Percentiles rank a stretch among this genome's conserved stretches.
These are phyloP conservation scores for Eumerus sabulonum DNA, from an alignment of 2,888 invertebrate species.

Conservation along the genomic window DNA sequence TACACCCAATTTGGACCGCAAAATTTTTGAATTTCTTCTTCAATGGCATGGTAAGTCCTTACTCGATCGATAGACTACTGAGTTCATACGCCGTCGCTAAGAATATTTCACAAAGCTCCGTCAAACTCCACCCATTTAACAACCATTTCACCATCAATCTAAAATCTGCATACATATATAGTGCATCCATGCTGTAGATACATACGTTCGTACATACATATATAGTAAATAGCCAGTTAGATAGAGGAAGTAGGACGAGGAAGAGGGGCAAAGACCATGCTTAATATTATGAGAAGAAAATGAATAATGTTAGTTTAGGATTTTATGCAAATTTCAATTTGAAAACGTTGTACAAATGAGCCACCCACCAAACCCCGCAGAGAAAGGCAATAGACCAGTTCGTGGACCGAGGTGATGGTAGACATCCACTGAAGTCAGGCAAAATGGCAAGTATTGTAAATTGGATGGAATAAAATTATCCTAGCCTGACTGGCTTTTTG, in stretches of 20 bases:
- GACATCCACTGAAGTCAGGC: neutral
- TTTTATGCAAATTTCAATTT: conserved; percentile 68
- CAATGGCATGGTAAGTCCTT: conserved; percentile 20
- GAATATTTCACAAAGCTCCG: conserved; percentile 8
- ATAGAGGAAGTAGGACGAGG: conserved; percentile 17
- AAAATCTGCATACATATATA: conserved; percentile 29
- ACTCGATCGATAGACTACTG: conserved; percentile 44
- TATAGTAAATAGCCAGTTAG: conserved; percentile 1
- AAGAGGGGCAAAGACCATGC: conserved; percentile 47
- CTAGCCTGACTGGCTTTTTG: conserved; percentile 36
- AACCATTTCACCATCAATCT: conserved; percentile 46
- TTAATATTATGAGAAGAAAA: conserved; percentile 67
- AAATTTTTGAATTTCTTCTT: conserved; percentile 51
- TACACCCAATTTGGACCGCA: conserved; percentile 26
- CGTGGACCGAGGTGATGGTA: too few relatives aligned
- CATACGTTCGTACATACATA: neutral
- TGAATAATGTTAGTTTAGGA: conserved; percentile 67
- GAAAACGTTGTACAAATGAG: conserved; percentile 62
- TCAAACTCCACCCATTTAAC: neutral
- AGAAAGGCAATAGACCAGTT: too few relatives aligned
- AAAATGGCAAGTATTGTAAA: neutral
- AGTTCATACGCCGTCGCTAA: conserved; percentile 14
- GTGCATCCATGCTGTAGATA: too few relatives aligned
- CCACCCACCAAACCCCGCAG: conserved; percentile 4
- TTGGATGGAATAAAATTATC: conserved; percentile 41